Percentiles rank a stretch among this genome's conserved stretches.
phyloP scores from a whole-genome alignment of 2,888 invertebrate genomes.

The Lampropteryx suffumata region DNA sequence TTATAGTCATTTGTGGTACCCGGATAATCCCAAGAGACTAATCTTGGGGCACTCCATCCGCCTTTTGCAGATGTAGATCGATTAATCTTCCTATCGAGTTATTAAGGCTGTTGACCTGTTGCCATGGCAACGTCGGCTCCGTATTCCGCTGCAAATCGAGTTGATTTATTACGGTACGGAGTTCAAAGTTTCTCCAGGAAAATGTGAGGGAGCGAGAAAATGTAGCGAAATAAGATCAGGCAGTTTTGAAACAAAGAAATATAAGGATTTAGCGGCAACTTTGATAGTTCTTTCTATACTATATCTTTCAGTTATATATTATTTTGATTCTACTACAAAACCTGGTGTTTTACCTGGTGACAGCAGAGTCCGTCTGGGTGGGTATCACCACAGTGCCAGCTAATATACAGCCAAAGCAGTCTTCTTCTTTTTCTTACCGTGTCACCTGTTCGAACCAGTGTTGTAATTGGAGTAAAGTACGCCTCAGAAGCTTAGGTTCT shows the following conservation, averaged over 20 bases:
- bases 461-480: too few species aligned
- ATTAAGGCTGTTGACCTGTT: constrained; percentile 61
- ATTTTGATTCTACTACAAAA: too few species aligned
- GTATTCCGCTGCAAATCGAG: constrained; percentile 23
- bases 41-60: constrained; percentile 65
- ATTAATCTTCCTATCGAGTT: constrained; percentile 73
- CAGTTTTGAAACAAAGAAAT: background rate
- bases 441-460: too few species aligned
- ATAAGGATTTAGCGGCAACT: background rate
- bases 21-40: constrained; percentile 70
- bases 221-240: background rate
- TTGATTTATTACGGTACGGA: constrained; percentile 32
- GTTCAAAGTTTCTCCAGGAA: constrained; percentile 22
- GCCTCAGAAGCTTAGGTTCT: too few species aligned
- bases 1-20: constrained; percentile 29
- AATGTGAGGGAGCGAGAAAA: constrained; percentile 13
- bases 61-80: constrained; percentile 71
- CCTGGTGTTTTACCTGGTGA: too few species aligned
- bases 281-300: too few species aligned
- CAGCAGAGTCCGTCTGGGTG: too few species aligned
- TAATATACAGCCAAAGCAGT: too few species aligned
- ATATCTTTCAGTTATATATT: too few species aligned
- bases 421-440: too few species aligned
- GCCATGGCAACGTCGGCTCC: constrained; percentile 48
- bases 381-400: too few species aligned